Evolutionary conservation across 2,888 invertebrate species (phyloP).

Genomic region (Byasa hedistus): DNA sequence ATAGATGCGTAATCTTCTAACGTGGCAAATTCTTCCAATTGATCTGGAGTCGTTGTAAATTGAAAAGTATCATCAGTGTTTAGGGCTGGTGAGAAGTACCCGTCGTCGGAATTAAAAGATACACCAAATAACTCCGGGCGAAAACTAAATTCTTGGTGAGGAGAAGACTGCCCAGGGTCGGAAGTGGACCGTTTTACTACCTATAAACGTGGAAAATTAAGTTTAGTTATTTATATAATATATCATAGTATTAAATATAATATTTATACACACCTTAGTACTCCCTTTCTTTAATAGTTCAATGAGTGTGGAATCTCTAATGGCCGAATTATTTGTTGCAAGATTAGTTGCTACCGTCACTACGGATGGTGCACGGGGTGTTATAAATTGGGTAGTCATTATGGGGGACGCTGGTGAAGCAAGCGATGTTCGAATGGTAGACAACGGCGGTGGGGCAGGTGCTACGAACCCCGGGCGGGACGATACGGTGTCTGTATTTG

Average conservation of each 20-base stretch:
- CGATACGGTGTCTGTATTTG: constrained; percentile 48
- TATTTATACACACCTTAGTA: constrained; percentile 67
- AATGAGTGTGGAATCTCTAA: constrained; percentile 88
- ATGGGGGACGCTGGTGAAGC: constrained; percentile 65
- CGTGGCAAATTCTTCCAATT: constrained; percentile 82
- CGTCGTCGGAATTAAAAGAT: constrained; percentile 82
- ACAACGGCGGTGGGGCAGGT: constrained; percentile 70
- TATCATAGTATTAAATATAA: not conserved
- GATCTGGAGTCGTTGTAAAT: constrained; percentile 81
- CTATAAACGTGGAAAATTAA: constrained; percentile 38
- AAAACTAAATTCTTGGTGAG: constrained; percentile 80
- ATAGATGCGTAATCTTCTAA: constrained; percentile 83
- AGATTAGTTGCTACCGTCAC: constrained; percentile 60
- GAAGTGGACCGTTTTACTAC: constrained; percentile 87
- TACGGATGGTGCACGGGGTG: constrained; percentile 69
- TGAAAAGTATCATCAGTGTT: constrained; percentile 87
- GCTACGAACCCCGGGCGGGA: constrained; percentile 66
- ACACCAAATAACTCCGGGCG: constrained; percentile 82
- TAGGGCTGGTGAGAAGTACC: constrained; percentile 82
- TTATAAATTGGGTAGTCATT: constrained; percentile 69
- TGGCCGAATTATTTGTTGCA: constrained; percentile 52
- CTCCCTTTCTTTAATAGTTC: constrained; percentile 86
- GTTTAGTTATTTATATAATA: not conserved
- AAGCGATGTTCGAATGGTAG: constrained; percentile 58
- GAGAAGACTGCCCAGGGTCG: constrained; percentile 83